Conservation (phyloP, 2,797 vertebrate species). For the Gastrophryne carolinensis region DNA sequence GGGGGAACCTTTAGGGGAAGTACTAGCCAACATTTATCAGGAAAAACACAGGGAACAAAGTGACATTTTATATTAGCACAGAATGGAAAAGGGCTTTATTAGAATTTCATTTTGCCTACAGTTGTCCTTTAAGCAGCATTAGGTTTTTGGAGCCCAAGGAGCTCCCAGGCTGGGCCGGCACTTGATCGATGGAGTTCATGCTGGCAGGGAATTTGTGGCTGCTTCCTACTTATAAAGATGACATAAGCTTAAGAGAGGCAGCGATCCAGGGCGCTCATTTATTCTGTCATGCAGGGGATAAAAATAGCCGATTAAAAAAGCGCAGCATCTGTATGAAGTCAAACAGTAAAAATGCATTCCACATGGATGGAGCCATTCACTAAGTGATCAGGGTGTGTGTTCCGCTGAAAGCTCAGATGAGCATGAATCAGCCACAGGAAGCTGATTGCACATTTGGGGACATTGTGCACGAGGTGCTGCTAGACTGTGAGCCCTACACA, state of each 20-base stretch:
- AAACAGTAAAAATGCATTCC: constrained; percentile 46
- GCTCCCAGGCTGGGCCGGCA: background rate
- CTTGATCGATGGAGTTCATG: background rate
- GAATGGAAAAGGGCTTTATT: no score
- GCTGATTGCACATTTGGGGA: background rate
- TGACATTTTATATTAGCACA: no score
- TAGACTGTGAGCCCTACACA: no score
- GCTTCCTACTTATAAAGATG: constrained; percentile 13
- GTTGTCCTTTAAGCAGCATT: no score
- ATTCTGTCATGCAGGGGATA: constrained; percentile 27
- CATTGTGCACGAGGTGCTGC: no score
- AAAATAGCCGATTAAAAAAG: constrained; percentile 26
- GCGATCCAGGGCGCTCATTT: constrained; percentile 10
- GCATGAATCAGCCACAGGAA: background rate
- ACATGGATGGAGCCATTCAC: constrained; percentile 32
- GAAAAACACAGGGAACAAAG: no score
- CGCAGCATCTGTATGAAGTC: constrained; percentile 39
- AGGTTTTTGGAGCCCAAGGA: background rate
- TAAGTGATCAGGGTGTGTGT: background rate
- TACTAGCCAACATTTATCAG: no score
- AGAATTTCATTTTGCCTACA: no score
- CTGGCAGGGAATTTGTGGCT: background rate
- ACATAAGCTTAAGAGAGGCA: constrained; percentile 13
- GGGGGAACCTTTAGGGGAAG: no score
- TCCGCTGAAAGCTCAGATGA: background rate